Percentiles rank a stretch among this genome's conserved stretches.
These are phyloP conservation scores for Antedon mediterranea DNA, from an alignment of 53 echinoderm and acorn worm species.

Conservation along the genomic window DNA sequence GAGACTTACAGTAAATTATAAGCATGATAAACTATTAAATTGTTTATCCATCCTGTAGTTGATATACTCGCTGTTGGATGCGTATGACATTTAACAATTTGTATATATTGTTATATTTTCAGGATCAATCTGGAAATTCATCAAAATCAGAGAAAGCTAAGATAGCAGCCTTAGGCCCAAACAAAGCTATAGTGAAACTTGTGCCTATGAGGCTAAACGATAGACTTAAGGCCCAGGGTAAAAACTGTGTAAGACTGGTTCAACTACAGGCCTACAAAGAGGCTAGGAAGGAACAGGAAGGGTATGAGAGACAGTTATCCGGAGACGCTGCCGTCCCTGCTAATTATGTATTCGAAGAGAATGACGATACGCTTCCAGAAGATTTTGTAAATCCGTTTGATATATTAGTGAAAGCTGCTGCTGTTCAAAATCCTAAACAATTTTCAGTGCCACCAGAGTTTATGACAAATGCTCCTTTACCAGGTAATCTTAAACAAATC, in stretches of 20 bases:
- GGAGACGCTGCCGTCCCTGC: conserved; percentile 11
- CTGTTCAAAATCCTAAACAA: conserved; percentile 82
- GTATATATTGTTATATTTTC: background rate
- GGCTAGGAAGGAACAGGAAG: conserved; percentile 13
- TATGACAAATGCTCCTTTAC: conserved; percentile 75
- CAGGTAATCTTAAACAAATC: no score
- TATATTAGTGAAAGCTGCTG: conserved; percentile 79
- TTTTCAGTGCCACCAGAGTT: conserved; percentile 66
- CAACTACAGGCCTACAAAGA: conserved; percentile 75
- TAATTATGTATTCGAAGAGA: conserved; percentile 11
- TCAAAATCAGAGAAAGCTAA: background rate
- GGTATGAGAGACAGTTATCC: background rate
- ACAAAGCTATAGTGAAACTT: conserved; percentile 8
- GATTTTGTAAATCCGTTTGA: conserved; percentile 49
- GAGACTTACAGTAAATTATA: no score
- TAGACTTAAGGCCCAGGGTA: conserved; percentile 65
- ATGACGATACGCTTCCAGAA: conserved; percentile 10
- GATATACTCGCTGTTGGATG: no score
- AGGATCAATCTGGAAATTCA: background rate
- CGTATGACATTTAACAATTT: no score
- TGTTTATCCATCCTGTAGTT: no score
- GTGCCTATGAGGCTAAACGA: conserved; percentile 65
- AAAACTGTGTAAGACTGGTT: conserved; percentile 64
- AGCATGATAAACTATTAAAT: no score
- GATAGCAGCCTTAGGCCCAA: background rate